phyloP scores from a whole-genome alignment of 2,797 vertebrate species.

The Xiphophorus birchmanni region DNA sequence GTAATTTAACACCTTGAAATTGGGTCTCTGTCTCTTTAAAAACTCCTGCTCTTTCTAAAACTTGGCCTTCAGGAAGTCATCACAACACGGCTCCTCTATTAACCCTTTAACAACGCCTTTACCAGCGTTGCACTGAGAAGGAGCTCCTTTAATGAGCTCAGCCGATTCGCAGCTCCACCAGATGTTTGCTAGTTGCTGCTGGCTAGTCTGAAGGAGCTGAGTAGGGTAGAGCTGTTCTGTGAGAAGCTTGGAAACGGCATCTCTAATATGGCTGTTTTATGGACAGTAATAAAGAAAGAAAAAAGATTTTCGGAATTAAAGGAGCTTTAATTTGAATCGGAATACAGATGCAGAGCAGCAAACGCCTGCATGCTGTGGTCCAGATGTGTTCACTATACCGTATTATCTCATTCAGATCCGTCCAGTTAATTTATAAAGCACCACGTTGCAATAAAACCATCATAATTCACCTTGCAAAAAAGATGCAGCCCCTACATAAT shows the following conservation, averaged over 20 bases:
- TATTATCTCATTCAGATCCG: background rate
- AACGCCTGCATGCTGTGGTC: slow-evolving; percentile 42
- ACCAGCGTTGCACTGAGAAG: too few species aligned
- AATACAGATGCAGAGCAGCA: slow-evolving; percentile 35
- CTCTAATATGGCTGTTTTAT: background rate
- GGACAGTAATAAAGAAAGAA: background rate
- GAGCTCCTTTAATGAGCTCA: too few species aligned
- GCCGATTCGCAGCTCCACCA: too few species aligned
- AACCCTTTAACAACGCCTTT: too few species aligned
- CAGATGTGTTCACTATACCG: slow-evolving; percentile 2
- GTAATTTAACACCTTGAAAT: too few species aligned
- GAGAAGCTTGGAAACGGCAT: too few species aligned
- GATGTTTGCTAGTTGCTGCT: too few species aligned
- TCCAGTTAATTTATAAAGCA: background rate
- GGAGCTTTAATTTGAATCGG: background rate
- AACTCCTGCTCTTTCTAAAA: too few species aligned
- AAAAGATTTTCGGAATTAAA: background rate
- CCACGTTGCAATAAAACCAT: background rate
- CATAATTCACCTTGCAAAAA: background rate
- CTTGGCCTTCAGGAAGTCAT: too few species aligned
- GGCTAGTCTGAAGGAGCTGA: too few species aligned
- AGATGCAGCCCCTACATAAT: background rate
- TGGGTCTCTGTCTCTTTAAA: too few species aligned
- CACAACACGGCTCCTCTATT: too few species aligned
- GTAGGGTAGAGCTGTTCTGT: background rate